Conservation (phyloP, 2,113 vertebrate genomes). For the Eupsittula cactorum region DNA sequence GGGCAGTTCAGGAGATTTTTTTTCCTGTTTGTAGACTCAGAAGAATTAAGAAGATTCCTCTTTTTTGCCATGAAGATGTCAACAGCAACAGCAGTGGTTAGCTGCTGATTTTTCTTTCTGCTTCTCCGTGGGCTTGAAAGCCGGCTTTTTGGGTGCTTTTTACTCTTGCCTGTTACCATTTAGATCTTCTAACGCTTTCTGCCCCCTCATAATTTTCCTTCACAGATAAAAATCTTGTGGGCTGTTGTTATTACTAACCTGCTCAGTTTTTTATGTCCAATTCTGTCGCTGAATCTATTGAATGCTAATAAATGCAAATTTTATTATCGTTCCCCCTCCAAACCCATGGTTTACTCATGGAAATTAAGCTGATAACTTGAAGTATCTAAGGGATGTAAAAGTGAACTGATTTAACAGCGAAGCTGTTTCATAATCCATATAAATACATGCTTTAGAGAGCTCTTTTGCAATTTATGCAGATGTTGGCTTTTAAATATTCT, state of each 20-base stretch:
- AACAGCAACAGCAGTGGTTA: background rate
- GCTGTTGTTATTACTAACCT: conserved; percentile 54
- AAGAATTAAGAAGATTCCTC: conserved; percentile 5
- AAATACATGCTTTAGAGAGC: background rate
- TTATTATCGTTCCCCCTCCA: conserved; percentile 26
- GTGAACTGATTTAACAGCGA: background rate
- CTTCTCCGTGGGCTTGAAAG: background rate
- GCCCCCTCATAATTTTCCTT: conserved; percentile 44
- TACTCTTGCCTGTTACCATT: background rate
- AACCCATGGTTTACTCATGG: conserved; percentile 37
- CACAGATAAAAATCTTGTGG: conserved; percentile 6
- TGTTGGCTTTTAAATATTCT: background rate
- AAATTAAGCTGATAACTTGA: conserved; percentile 46
- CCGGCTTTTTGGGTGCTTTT: conserved; percentile 18
- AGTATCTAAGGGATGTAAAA: conserved; percentile 40
- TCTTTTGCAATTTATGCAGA: background rate
- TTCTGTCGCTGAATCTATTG: conserved; percentile 37
- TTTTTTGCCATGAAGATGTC: background rate
- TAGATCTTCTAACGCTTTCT: conserved; percentile 12
- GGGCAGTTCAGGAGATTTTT: background rate
- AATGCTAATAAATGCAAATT: conserved; percentile 52
- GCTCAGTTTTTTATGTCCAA: conserved; percentile 12
- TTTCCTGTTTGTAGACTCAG: background rate
- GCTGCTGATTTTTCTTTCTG: background rate
- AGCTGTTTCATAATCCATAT: conserved; percentile 24